Percentiles rank a stretch among this genome's conserved stretches.
Conservation (phyloP, 2,888 invertebrate species). For the Bombylius discolor region DNA sequence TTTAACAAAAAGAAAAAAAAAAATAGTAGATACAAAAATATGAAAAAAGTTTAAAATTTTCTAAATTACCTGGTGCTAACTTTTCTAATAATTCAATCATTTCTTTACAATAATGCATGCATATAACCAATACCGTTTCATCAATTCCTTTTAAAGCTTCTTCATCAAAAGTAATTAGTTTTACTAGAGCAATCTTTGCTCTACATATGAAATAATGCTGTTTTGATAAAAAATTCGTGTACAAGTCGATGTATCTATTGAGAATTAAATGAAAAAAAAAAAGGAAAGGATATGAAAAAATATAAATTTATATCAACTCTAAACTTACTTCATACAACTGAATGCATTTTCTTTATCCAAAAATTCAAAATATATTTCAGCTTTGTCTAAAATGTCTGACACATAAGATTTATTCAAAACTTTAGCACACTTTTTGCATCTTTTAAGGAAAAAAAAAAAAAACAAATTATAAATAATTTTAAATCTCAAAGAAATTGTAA, state of each 20-base stretch:
- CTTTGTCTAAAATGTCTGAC: slow-evolving; percentile 49
- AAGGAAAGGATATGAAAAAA: no score
- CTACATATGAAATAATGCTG: slow-evolving; percentile 64
- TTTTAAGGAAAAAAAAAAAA: slow-evolving; percentile 25
- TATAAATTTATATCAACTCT: no score
- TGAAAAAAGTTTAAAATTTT: neutral
- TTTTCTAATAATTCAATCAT: slow-evolving; percentile 46
- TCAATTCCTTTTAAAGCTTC: slow-evolving; percentile 40
- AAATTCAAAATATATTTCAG: slow-evolving; percentile 49
- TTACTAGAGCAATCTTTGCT: slow-evolving; percentile 56
- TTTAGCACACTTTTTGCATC: slow-evolving; percentile 47
- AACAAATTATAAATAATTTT: neutral
- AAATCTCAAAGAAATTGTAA: neutral
- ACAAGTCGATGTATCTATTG: slow-evolving; percentile 49
- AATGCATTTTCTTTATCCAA: slow-evolving; percentile 37
- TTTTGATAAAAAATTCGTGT: slow-evolving; percentile 48
- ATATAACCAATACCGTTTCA: slow-evolving; percentile 47
- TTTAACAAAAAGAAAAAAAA: slow-evolving; percentile 1
- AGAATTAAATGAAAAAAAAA: no score
- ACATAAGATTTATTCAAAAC: slow-evolving; percentile 43
- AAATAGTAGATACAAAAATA: neutral
- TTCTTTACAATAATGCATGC: slow-evolving; percentile 50
- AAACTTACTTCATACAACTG: slow-evolving; percentile 39
- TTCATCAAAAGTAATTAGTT: slow-evolving; percentile 52
- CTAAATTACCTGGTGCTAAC: slow-evolving; percentile 52